Evolutionary conservation across 2,113 vertebrate genomes (phyloP).

Genomic region (Capreolus pygargus): DNA sequence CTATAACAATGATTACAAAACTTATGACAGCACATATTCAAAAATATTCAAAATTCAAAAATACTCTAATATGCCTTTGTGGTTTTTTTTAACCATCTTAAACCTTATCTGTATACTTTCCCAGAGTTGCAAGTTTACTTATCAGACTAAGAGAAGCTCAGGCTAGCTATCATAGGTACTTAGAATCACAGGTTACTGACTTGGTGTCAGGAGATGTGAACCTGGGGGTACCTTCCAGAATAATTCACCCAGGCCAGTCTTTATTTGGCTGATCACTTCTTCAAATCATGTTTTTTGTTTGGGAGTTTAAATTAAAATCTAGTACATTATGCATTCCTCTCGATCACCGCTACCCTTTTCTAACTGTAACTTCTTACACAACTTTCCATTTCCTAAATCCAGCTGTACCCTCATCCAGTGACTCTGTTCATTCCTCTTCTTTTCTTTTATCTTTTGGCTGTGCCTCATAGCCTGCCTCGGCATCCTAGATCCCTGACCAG

Average conservation of each 20-base stretch:
- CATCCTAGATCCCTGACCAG: background rate
- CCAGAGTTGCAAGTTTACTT: background rate
- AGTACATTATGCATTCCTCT: background rate
- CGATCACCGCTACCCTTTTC: background rate
- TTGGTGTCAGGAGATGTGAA: background rate
- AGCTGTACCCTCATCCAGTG: background rate
- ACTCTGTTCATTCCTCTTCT: background rate
- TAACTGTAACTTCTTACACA: background rate
- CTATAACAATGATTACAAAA: background rate
- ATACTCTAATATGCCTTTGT: background rate
- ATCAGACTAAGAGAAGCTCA: too few relatives aligned
- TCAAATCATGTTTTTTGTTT: background rate
- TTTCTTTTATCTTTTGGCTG: background rate
- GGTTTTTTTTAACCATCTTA: background rate
- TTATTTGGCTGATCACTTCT: background rate
- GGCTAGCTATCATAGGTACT: background rate
- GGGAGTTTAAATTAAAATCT: background rate
- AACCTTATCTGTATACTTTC: background rate
- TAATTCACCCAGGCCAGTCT: background rate
- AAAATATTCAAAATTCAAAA: background rate
- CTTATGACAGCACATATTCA: background rate
- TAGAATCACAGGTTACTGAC: background rate
- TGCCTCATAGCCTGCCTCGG: background rate
- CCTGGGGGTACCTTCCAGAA: background rate
- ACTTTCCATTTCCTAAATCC: background rate